A percentile compares a stretch with the other conserved stretches of the same genome.
Conservation (phyloP, 2,888 invertebrate species). For the Panopea generosa region DNA sequence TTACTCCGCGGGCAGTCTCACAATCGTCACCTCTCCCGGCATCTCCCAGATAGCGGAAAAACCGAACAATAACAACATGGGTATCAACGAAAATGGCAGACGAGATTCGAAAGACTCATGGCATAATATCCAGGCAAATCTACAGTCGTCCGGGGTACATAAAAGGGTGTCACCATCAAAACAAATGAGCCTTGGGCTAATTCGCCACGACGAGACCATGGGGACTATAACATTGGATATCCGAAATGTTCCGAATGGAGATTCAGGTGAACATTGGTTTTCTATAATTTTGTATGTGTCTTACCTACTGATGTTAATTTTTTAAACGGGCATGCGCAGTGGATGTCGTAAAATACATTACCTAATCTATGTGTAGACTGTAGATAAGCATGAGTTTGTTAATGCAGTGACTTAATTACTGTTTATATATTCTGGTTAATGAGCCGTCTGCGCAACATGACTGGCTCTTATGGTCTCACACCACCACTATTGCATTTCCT, state of each 20-base stretch:
- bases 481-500: too few relatives aligned
- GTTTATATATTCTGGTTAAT: too few relatives aligned
- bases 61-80: constrained; percentile 25
- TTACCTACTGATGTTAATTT: too few relatives aligned
- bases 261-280: constrained; percentile 61
- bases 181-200: constrained; percentile 60
- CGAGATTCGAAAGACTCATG: constrained; percentile 52
- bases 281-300: too few relatives aligned
- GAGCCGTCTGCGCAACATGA: too few relatives aligned
- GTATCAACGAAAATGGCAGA: constrained; percentile 17
- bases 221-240: constrained; percentile 68
- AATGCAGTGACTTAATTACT: too few relatives aligned
- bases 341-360: too few relatives aligned
- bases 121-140: constrained; percentile 45
- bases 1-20: constrained; percentile 48
- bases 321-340: too few relatives aligned
- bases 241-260: constrained; percentile 64
- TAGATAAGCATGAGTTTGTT: too few relatives aligned
- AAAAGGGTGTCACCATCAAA: constrained; percentile 52
- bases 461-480: too few relatives aligned
- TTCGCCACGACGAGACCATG: constrained; percentile 65
- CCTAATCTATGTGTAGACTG: too few relatives aligned
- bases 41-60: constrained; percentile 28
- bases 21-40: constrained; percentile 56
- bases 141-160: constrained; percentile 43